Conservation (phyloP, 2,113 vertebrate genomes). For the Benitochromis conjunctus region DNA sequence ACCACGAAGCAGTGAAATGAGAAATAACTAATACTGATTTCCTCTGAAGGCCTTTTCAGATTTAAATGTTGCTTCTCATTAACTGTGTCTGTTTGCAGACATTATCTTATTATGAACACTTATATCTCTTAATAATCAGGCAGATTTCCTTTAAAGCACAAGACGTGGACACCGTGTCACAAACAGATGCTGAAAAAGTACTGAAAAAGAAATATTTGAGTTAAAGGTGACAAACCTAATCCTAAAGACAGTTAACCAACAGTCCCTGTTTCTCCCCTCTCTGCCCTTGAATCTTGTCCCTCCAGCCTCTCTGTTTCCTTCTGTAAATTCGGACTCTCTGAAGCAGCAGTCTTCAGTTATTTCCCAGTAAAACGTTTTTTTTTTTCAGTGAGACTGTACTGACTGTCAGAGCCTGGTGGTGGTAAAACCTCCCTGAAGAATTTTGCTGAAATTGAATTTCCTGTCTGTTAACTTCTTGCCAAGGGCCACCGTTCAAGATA, state of each 20-base stretch:
- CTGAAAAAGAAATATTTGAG: not conserved
- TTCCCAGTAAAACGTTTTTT: not conserved
- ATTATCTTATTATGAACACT: not conserved
- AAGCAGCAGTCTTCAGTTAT: not conserved
- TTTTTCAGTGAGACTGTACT: not conserved
- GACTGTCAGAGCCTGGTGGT: not conserved
- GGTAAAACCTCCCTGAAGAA: not conserved
- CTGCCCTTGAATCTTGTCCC: conserved; percentile 14
- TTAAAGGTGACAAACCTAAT: not conserved
- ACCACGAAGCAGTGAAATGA: not conserved
- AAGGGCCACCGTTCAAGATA: not conserved
- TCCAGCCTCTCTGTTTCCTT: not conserved
- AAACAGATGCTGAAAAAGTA: not conserved
- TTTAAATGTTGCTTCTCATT: not conserved
- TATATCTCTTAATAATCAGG: not conserved
- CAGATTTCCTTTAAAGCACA: not conserved
- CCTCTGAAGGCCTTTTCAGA: not conserved
- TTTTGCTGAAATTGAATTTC: not conserved
- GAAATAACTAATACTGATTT: not conserved
- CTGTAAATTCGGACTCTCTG: not conserved
- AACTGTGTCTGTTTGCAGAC: not conserved
- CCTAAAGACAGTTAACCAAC: conserved; percentile 7
- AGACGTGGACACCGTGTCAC: not conserved
- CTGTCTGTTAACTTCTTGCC: not conserved
- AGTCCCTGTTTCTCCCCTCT: not conserved